Base-by-base conservation (phyloP, 2,113 vertebrate species). In the Spea bombifrons region DNA sequence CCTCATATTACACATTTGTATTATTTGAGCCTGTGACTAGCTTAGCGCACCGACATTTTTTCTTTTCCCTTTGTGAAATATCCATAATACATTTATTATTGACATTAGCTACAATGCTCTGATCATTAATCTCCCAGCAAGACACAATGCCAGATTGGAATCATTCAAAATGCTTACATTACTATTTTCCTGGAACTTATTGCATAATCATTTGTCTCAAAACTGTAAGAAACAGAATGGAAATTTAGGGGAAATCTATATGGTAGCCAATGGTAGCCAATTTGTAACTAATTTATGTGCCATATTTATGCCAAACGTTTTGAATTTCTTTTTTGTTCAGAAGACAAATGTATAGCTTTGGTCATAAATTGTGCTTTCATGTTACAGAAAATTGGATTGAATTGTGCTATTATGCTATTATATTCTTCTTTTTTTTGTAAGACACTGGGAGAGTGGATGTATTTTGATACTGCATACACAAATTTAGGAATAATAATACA, bases 181-280 rank as follows among this genome's bases (percentile, higher is more conserved):
- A 73, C 83, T 83, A 81, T 86, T 79, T 86, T 86, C 85, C 85
- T 87, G 52, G 84, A 88, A 90, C 88, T 88, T 82, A 88, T 88
- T 88, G 88, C 87, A 82, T 64, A 81, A 43, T 76, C 76, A 83
- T 86, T 87, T 88, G 78, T 86, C 76, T 85, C 59, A 86, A 81
- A 87, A 70, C 64, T 66, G 87, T 81, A 84, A 76, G 66, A 88
- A 88, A 88, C 76, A 86, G 82, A 73, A 83, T 84, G 71, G 90
- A 90, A 89, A 91, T 90, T 85, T 80, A 84, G 75, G 82, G 57
- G 74, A 70, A 75, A 50, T 7, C 76, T 78, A 5, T 6, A 49
- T 85, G 84, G 75, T 71, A 78, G 64, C 83, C 53, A 81, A 70
- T 53, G 82, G 70, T 50, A 65, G 69, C 61, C 71, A 85, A 78